Evolutionary conservation across 2,888 invertebrate genomes (phyloP).

Genomic region (Drosophila macrospina): DNA sequence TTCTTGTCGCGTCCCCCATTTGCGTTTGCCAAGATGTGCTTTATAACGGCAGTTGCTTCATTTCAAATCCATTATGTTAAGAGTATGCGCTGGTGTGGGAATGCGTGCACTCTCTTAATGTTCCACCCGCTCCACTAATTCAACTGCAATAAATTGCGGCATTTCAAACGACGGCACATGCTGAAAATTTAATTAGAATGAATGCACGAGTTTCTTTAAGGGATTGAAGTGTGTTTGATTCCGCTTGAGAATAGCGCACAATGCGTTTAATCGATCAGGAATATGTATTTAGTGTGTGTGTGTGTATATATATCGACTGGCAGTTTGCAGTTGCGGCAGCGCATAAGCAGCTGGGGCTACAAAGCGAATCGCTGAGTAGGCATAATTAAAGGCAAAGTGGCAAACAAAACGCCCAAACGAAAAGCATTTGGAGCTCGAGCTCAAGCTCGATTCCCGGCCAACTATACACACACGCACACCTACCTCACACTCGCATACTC

Average conservation of each 20-base stretch:
- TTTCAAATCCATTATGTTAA: constrained; percentile 44
- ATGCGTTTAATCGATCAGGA: constrained; percentile 70
- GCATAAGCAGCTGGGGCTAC: constrained; percentile 56
- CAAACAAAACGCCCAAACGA: constrained; percentile 65
- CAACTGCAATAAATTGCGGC: background rate
- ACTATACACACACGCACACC: constrained; percentile 15
- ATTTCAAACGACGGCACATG: constrained; percentile 41
- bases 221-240: constrained; percentile 30
- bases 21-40: constrained; percentile 25
- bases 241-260: constrained; percentile 53
- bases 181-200: constrained; percentile 67
- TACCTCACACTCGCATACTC: background rate
- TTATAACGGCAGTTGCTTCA: constrained; percentile 60
- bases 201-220: constrained; percentile 8
- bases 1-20: constrained; percentile 27
- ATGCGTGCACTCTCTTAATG: constrained; percentile 21
- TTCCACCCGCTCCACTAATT: constrained; percentile 12
- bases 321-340: constrained; percentile 35
- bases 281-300: constrained; percentile 6
- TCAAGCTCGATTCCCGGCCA: constrained; percentile 16
- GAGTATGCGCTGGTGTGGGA: constrained; percentile 16
- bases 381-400: constrained; percentile 70
- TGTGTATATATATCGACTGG: constrained; percentile 26
- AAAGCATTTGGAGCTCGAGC: constrained; percentile 18
- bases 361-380: constrained; percentile 60